Conservation (phyloP, 35 echinoderm and acorn worm species). For the Nesometra sesokonis region DNA sequence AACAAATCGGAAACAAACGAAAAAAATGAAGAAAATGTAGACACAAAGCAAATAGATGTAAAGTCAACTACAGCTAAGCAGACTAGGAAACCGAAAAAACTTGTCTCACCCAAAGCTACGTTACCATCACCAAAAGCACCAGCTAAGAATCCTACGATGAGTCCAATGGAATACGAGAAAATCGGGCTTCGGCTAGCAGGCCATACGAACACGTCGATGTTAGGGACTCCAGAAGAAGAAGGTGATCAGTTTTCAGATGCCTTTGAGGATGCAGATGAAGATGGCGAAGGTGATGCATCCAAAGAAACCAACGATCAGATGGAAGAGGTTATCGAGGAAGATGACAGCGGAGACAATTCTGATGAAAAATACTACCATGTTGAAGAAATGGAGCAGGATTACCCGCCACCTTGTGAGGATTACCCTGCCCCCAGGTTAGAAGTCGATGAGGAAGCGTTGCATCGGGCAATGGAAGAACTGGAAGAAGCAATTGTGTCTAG, state of each 20-base stretch:
- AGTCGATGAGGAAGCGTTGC: neutral
- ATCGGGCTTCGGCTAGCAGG: conserved; percentile 72
- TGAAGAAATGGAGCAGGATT: conserved; percentile 9
- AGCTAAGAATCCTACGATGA: conserved; percentile 49
- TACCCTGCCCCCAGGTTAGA: neutral
- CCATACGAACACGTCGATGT: conserved; percentile 40
- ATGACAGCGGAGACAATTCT: conserved; percentile 4
- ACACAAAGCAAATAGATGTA: conserved; percentile 47
- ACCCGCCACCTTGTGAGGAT: conserved; percentile 11
- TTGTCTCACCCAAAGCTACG: conserved; percentile 22
- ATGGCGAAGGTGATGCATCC: neutral
- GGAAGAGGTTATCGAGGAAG: neutral
- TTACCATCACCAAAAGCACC: conserved; percentile 26
- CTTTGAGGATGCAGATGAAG: conserved; percentile 59
- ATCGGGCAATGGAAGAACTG: conserved; percentile 49
- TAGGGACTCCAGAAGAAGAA: conserved; percentile 47
- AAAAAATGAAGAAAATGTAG: conserved; percentile 6
- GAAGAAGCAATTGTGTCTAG: conserved; percentile 55
- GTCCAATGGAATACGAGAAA: conserved; percentile 85
- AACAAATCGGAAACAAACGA: neutral
- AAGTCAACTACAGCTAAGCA: conserved; percentile 28
- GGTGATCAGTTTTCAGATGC: conserved; percentile 95
- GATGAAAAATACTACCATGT: neutral
- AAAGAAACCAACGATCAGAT: neutral
- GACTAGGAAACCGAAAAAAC: conserved; percentile 13